A percentile compares a stretch with the other conserved stretches of the same genome.
Evolutionary conservation across 2,113 vertebrate genomes (phyloP).

Genomic region (Phocoena phocoena): DNA sequence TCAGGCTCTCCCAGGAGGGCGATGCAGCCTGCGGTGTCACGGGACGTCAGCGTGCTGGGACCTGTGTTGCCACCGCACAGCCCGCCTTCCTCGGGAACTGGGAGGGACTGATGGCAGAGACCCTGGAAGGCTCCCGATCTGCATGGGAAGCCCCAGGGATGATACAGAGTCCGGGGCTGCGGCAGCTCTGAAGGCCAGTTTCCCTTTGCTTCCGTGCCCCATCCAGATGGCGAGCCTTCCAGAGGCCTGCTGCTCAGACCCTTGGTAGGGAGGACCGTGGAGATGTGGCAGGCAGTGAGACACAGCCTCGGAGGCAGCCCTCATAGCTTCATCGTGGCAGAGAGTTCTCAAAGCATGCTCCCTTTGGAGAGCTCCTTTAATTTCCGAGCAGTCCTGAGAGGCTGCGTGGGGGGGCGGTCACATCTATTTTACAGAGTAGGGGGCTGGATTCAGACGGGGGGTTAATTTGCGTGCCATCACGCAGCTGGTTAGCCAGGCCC

Average conservation of each 20-base stretch:
- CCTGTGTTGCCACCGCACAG: no score
- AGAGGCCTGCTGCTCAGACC: background rate
- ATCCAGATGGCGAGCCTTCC: background rate
- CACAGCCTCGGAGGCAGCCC: background rate
- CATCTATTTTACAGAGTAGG: no score
- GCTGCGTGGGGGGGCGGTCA: no score
- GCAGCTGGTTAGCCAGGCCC: background rate
- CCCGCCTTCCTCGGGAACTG: background rate
- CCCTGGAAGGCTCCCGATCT: background rate
- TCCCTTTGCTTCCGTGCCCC: background rate
- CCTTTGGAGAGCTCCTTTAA: background rate
- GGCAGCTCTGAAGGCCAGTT: background rate
- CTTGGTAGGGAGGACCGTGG: background rate
- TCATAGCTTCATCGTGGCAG: background rate
- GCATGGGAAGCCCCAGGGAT: background rate
- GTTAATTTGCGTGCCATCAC: background rate
- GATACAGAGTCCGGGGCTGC: background rate
- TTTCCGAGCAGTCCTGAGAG: background rate
- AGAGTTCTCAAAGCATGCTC: background rate
- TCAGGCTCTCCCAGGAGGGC: background rate
- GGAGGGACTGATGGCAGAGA: background rate
- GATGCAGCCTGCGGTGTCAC: rapidly evolving
- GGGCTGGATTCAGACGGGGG: background rate
- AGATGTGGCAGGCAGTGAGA: rapidly evolving
- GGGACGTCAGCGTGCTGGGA: background rate